Percentiles rank a stretch among this genome's conserved stretches.
These are phyloP conservation scores for Hippopotamus amphibius DNA, from an alignment of 2,113 vertebrate genomes.

Conservation along the genomic window DNA sequence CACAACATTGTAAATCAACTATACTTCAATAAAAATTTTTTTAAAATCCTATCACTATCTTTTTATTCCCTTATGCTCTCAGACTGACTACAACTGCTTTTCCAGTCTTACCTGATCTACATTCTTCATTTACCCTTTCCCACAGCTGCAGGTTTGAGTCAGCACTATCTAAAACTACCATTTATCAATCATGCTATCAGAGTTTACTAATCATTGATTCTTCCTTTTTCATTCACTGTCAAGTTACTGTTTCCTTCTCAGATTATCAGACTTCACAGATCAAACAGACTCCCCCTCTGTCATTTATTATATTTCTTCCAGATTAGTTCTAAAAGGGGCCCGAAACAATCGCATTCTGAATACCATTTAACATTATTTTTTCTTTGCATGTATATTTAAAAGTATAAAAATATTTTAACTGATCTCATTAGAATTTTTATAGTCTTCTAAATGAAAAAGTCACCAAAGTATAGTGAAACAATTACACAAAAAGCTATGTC, in stretches of 20 bases:
- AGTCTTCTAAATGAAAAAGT: slow-evolving; percentile 36
- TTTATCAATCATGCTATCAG: slow-evolving; percentile 69
- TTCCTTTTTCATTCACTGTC: slow-evolving; percentile 81
- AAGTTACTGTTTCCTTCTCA: slow-evolving; percentile 75
- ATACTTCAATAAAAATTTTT: not conserved
- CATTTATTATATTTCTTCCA: slow-evolving; percentile 32
- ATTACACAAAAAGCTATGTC: not conserved
- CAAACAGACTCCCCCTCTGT: slow-evolving; percentile 66
- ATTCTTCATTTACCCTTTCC: slow-evolving; percentile 57
- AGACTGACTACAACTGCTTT: not conserved
- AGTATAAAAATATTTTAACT: slow-evolving; percentile 25
- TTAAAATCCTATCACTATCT: not conserved
- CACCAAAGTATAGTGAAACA: not conserved
- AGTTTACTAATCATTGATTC: slow-evolving; percentile 77
- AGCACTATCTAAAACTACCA: slow-evolving; percentile 39
- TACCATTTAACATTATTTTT: not conserved
- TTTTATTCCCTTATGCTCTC: slow-evolving; percentile 7
- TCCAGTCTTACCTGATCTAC: not conserved
- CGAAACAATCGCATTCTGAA: not conserved
- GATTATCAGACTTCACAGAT: slow-evolving; percentile 65
- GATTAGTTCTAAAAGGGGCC: slow-evolving; percentile 56
- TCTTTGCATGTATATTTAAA: not conserved
- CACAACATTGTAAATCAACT: not conserved
- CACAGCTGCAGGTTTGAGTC: slow-evolving; percentile 41
- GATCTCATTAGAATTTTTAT: slow-evolving; percentile 21